Evolutionary conservation across 2,888 invertebrate species (phyloP), one percentile per base, ranked within the genome.

Genomic region (Agelastica alni): DNA sequence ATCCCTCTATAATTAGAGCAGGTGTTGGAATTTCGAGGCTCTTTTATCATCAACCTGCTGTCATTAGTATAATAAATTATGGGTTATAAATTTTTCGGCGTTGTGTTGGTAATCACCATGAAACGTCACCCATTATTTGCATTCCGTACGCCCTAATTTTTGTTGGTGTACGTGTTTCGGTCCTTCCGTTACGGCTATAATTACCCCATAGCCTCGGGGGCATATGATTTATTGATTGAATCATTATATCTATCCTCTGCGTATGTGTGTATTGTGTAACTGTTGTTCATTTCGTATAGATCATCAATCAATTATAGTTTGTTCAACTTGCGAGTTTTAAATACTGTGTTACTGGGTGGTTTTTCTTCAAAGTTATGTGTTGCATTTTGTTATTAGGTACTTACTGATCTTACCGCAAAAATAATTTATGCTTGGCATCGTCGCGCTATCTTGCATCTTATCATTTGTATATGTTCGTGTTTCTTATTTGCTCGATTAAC

Each of bases 211-310:
- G 44, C 28, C 31, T 20, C 13, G 20, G 32, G n/a, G 17, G 44
- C 31, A 32, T 44, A 44, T 44, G 44, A 44, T 44, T 44, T 44
- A 44, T 44, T 44, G 44, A 44, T 44, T 44, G 44, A 12, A 31
- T 44, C 32, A 44, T 44, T 44, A 18, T 30, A 43, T n/a, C n/a
- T n/a, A n/a, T 41, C 26, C 30, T 30, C 43, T 30, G 17, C 6
- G n/a, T 16, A 9, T 20, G 20, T 39, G 37, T 39, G 20, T 20
- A 7, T 20, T 43, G 30, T 32, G 20, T 31, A 44, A 44, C 31
- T 44, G 44, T 32, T 44, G 44, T 44, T 18, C 32, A 44, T 44
- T 44, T 44, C 20, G 18, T 20, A 20, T 32, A n/a, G 44, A 13
- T 32, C 18, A 31, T 32, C 10, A 44, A 44, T 44, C 44, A 32